Evolutionary conservation across 2,888 invertebrate genomes (phyloP), one percentile per base, ranked within the genome.

Genomic region (Hydrotaea diabolus): DNA sequence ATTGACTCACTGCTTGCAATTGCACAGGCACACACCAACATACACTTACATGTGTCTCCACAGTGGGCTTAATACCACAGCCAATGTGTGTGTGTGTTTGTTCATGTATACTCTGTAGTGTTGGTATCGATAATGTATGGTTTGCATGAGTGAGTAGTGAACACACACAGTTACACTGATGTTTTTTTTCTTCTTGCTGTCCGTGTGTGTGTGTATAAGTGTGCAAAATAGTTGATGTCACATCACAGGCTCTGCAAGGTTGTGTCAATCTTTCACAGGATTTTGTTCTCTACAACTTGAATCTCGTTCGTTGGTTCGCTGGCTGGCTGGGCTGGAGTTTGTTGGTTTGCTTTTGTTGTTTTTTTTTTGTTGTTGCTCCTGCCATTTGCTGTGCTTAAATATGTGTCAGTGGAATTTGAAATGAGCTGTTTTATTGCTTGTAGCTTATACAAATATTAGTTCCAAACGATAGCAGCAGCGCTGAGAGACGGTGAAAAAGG

Each of bases 401-500:
- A 71, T 85, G 71, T 85, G 85, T 85, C 85, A 85, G 64, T 82
- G 79, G 82, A 85, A 85, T 85, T 82, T 82, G 55, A 80, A 82
- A 82, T 80, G 62, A 79, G 74, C 53, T 79, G 36, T 77, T 77
- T 82, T 74, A 77, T 74, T 69, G 77, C 71, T 80, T 21, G 69
- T 26, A 82, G 69, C 74, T 82, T 77, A 62, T 53, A 82, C 73
- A 79, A 82, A 82, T 82, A 77, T 76, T 66, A 76, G 72, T 46
- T 46, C 21, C 7, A 49, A 26, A 69, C 46, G 23, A 15, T 46
- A 46, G 31, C 31, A 31, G 31, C 31, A n/a, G 31, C 31, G 31
- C 31, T 7, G 23, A 26, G 46, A 23, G 36, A 66, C 39, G 11
- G 46, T 7, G 66, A 17, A 66, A n/a, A 66, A 66, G 17, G 69